Evolutionary conservation across 2,797 vertebrate species (phyloP).

Genomic region (Brachyalestes nurse): DNA sequence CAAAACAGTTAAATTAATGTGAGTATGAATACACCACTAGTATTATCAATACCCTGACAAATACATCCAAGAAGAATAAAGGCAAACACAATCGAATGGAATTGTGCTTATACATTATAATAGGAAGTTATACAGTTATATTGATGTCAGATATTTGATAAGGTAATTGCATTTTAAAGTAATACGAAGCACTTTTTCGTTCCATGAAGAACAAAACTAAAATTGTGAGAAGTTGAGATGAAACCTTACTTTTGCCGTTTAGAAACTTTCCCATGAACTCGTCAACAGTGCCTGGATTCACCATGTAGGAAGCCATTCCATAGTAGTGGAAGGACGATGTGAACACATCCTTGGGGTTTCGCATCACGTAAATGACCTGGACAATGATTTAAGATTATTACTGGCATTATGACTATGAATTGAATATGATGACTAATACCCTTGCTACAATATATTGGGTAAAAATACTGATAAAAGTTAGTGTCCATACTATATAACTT

Average conservation of each 20-base stretch:
- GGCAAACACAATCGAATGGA: too few species aligned
- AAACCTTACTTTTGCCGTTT: slow-evolving; percentile 64
- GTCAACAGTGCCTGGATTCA: slow-evolving; percentile 62
- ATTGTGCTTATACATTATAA: too few species aligned
- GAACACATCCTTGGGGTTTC: slow-evolving; percentile 76
- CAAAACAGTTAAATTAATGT: neutral
- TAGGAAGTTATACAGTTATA: too few species aligned
- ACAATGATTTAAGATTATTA: neutral
- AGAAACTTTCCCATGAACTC: slow-evolving; percentile 74
- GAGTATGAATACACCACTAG: neutral
- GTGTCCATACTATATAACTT: too few species aligned
- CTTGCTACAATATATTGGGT: too few species aligned
- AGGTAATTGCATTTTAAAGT: too few species aligned
- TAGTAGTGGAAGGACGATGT: slow-evolving; percentile 70
- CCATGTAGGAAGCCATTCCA: slow-evolving; percentile 63
- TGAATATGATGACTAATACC: too few species aligned
- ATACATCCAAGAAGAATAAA: too few species aligned
- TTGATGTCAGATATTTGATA: too few species aligned
- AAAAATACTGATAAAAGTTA: too few species aligned
- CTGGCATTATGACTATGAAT: neutral
- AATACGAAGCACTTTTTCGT: too few species aligned
- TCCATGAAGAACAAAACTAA: too few species aligned
- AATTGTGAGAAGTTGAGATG: neutral
- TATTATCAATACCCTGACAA: neutral
- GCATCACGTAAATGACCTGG: slow-evolving; percentile 74